phyloP scores from a whole-genome alignment of 2,888 invertebrate genomes.

The Panzeria rudis region DNA sequence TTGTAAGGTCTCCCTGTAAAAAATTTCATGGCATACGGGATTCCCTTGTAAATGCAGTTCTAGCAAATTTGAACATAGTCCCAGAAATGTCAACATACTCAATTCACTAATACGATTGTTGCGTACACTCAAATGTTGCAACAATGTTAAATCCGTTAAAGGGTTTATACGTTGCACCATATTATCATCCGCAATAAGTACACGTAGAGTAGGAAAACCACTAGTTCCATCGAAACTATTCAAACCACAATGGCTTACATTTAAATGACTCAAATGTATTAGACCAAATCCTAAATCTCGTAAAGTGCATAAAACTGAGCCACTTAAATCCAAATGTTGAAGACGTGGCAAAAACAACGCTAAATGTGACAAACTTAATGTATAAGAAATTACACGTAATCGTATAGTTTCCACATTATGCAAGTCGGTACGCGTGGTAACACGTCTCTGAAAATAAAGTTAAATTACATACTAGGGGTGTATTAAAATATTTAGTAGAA shows the following conservation, averaged over 20 bases:
- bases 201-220: constrained; percentile 86
- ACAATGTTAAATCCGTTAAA: constrained; percentile 85
- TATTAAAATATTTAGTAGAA: neutral
- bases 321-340: constrained; percentile 86
- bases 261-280: constrained; percentile 84
- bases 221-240: constrained; percentile 88
- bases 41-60: constrained; percentile 85
- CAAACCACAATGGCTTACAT: constrained; percentile 87
- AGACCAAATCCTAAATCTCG: constrained; percentile 89
- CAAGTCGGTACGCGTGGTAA: constrained; percentile 84
- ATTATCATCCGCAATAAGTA: constrained; percentile 87
- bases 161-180: constrained; percentile 87
- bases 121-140: constrained; percentile 84
- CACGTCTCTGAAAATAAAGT: constrained; percentile 80
- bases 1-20: constrained; percentile 82
- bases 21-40: constrained; percentile 80
- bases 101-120: constrained; percentile 82
- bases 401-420: constrained; percentile 86
- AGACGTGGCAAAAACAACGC: constrained; percentile 87
- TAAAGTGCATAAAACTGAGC: constrained; percentile 87
- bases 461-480: no score
- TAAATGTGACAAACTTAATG: constrained; percentile 87
- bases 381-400: constrained; percentile 87
- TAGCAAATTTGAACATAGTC: constrained; percentile 84
- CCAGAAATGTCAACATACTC: constrained; percentile 81